Conservation (phyloP, 2,797 vertebrate species). For the Syndactyla subalaris region DNA sequence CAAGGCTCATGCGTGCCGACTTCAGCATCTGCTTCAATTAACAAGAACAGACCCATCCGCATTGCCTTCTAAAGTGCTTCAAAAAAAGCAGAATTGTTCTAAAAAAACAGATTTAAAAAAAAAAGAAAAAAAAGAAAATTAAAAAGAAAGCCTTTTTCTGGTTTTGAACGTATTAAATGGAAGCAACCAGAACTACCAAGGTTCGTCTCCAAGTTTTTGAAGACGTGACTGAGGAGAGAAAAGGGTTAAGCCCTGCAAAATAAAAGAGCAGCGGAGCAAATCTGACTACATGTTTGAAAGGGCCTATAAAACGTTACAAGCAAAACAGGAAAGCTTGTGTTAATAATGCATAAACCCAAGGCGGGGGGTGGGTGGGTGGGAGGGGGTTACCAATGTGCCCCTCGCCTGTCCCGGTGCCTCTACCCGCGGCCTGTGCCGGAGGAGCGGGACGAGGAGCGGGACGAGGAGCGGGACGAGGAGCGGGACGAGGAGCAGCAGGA, state of each 20-base stretch:
- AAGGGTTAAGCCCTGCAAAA: constrained; percentile 74
- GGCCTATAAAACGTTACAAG: constrained; percentile 83
- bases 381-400: too few relatives aligned
- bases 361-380: neutral
- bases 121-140: too few relatives aligned
- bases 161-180: neutral
- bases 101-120: neutral
- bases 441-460: too few relatives aligned
- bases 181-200: neutral
- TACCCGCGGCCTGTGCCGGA: too few relatives aligned
- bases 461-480: too few relatives aligned
- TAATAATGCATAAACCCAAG: constrained; percentile 83
- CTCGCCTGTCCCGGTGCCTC: too few relatives aligned
- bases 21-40: neutral
- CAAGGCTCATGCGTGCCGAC: neutral
- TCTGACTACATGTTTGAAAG: constrained; percentile 78
- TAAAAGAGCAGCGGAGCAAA: constrained; percentile 76
- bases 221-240: constrained; percentile 36
- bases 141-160: neutral
- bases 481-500: too few relatives aligned
- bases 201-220: neutral
- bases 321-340: constrained; percentile 82
- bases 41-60: neutral
- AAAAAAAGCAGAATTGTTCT: neutral
- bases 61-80: neutral